Base-by-base conservation (phyloP, 64 coral and sea anemone species). In the Platygyra sinensis region DNA sequence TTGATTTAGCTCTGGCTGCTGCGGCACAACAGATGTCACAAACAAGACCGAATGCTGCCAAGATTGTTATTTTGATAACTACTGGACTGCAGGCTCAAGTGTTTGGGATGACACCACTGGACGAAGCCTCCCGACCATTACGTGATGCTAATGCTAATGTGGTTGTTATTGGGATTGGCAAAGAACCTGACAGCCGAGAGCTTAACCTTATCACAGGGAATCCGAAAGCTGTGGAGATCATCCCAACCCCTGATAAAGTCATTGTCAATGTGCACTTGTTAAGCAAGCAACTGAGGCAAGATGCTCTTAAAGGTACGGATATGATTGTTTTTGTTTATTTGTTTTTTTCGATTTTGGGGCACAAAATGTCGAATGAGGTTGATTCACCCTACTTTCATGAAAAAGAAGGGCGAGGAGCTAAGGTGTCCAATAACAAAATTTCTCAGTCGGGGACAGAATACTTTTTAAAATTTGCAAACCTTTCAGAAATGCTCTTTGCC, bases 121-220 rank as follows among this genome's bases (percentile, higher is more conserved):
- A 87, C 52, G 16, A 36, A 19, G 82, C 84, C 31, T 78, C 93
- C 27, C 80, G 82, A 55, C 83, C 95, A 4, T 75, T 97, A 73
- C 67, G 78, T 73, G 86, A 94, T 16, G 67, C 72, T 64, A 86
- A 92, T 57, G 88, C 86, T 10, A 86, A 91, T 36, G 75, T 93
- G 19, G 82, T 94, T 88, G 83, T 97, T 3, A 71, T 97, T 60
- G 72, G 88, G 51, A 86, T 97, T 57, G 95, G 91, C 17, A 85
- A 90, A 54, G 28, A 91, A 36, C 76, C 72, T 20, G 71, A 97
- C 36, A 16, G 54, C 1, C 52, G 74, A 64, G 72, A 83, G 42
- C 62, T 93, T 55, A 42, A 57, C 29, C 46, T 31, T 10, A 17
- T 97, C 0, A 89, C 93, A 22, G 16, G 55, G 18, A 86, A 91